A percentile compares a stretch with the other conserved stretches of the same genome.
Evolutionary conservation across 2,797 vertebrate species (phyloP).

Genomic region (Meda fulgida): DNA sequence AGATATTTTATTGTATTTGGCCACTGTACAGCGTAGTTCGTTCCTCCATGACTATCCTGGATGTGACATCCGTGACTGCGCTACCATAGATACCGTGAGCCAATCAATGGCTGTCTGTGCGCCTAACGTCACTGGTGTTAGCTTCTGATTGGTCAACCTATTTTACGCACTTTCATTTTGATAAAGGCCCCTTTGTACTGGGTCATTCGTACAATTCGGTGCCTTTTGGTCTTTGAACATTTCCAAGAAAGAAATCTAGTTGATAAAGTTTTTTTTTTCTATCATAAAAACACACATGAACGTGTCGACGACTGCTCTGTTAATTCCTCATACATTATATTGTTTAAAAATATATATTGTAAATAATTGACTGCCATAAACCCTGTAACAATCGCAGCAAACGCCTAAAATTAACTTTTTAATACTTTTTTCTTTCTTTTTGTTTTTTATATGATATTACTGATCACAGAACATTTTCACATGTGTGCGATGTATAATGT

Average conservation of each 20-base stretch:
- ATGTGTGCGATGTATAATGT: background rate
- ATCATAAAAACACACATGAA: background rate
- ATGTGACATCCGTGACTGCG: background rate
- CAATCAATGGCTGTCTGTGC: background rate
- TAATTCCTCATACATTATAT: background rate
- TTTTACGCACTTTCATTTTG: background rate
- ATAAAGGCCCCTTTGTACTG: background rate
- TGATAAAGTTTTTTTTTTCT: background rate
- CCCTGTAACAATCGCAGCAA: background rate
- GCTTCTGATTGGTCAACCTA: conserved; percentile 21
- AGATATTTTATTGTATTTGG: background rate
- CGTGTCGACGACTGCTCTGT: background rate
- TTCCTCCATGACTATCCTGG: background rate
- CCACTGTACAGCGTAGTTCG: background rate
- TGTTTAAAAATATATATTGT: background rate
- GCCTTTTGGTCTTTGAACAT: background rate
- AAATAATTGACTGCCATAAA: background rate
- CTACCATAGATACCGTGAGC: conserved; percentile 34
- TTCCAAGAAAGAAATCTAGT: background rate
- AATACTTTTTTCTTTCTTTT: background rate
- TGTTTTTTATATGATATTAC: background rate
- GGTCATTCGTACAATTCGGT: background rate
- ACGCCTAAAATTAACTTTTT: background rate
- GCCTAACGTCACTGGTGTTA: background rate
- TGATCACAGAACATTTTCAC: background rate